Conservation (phyloP, 37 sponge, comb jelly and placozoan genomes). For the Agelas oroides region DNA sequence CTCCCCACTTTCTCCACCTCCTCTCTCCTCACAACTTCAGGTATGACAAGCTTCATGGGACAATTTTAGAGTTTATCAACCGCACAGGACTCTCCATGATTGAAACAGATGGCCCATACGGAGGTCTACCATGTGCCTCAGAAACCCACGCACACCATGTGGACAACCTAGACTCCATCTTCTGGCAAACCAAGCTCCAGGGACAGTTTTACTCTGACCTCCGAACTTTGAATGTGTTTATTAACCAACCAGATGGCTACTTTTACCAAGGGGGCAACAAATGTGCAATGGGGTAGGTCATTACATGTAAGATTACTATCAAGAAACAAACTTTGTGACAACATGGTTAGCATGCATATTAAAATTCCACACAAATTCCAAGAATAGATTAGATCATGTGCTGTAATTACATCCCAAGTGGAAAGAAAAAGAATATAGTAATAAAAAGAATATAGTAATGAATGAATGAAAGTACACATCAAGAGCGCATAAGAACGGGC, state of each 20-base stretch:
- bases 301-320: too few relatives aligned
- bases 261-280: constrained; percentile 69
- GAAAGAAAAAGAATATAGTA: too few relatives aligned
- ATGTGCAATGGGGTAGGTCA: neutral
- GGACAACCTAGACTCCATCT: constrained; percentile 44
- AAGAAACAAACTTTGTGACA: too few relatives aligned
- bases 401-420: too few relatives aligned
- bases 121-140: constrained; percentile 51
- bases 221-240: constrained; percentile 49
- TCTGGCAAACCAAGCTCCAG: constrained; percentile 62
- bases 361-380: too few relatives aligned
- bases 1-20: too few relatives aligned
- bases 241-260: constrained; percentile 66
- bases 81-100: constrained; percentile 46
- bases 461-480: too few relatives aligned
- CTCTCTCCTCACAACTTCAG: constrained; percentile 8
- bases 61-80: constrained; percentile 44
- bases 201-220: constrained; percentile 51
- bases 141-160: constrained; percentile 53
- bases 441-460: too few relatives aligned
- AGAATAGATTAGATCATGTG: too few relatives aligned
- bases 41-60: constrained; percentile 50
- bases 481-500: too few relatives aligned
- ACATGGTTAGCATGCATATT: too few relatives aligned
- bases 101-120: constrained; percentile 78